Percentiles rank a stretch among this genome's conserved stretches.
phyloP scores from a whole-genome alignment of 2,888 invertebrate species.

The Drosophila macrospina region DNA sequence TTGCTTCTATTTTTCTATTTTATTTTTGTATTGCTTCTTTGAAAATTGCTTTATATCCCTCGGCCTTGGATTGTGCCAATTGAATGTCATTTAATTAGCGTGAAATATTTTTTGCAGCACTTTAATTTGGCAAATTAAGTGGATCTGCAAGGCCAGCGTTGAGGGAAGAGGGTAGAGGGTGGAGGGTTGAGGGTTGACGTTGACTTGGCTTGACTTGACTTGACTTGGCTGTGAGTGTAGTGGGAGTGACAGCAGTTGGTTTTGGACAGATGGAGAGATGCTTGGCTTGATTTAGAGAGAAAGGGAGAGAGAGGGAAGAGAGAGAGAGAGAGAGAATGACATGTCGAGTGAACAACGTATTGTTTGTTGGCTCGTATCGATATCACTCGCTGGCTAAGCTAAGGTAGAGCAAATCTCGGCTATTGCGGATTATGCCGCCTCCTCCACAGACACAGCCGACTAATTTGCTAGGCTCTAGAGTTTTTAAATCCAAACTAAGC shows the following conservation, averaged over 20 bases:
- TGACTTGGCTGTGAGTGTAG: conserved; percentile 17
- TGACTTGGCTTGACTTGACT: too few relatives aligned
- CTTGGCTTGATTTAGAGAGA: too few relatives aligned
- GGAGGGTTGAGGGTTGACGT: conserved; percentile 28
- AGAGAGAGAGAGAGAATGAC: neutral
- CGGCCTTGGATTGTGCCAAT: conserved; percentile 24
- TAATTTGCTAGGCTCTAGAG: conserved; percentile 64
- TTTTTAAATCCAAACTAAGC: conserved; percentile 58
- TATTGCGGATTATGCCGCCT: conserved; percentile 69
- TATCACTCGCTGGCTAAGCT: conserved; percentile 34
- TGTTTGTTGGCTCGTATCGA: conserved; percentile 33
- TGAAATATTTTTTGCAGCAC: conserved; percentile 65
- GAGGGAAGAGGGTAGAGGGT: too few relatives aligned
- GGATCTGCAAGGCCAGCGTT: conserved; percentile 41
- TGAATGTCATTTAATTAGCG: conserved; percentile 76
- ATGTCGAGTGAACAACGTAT: conserved; percentile 5
- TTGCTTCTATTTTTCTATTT: neutral
- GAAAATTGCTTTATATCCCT: neutral
- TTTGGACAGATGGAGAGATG: neutral
- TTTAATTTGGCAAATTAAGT: conserved; percentile 76
- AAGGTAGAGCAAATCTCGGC: conserved; percentile 66
- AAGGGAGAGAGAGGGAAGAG: too few relatives aligned
- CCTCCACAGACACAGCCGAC: conserved; percentile 29
- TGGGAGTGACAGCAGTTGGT: neutral
- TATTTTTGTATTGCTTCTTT: conserved; percentile 2